phyloP scores from a whole-genome alignment of 2,888 invertebrate species.

The Amphimallon solstitiale region DNA sequence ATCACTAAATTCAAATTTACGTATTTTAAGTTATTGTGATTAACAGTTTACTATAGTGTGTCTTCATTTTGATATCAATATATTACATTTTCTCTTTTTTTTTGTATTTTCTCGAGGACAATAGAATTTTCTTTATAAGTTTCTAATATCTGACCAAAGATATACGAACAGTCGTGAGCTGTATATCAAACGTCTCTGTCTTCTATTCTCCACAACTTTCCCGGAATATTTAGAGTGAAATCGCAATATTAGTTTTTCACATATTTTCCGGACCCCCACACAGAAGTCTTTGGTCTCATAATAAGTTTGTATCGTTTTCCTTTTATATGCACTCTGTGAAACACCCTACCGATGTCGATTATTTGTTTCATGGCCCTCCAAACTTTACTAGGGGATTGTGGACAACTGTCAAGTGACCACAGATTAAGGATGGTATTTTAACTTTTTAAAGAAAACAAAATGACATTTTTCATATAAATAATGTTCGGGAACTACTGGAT shows the following conservation, averaged over 20 bases:
- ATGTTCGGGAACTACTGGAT: background rate
- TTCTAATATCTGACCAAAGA: conserved; percentile 28
- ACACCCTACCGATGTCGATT: conserved; percentile 14
- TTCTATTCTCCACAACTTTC: conserved; percentile 6
- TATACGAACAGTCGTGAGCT: conserved; percentile 19
- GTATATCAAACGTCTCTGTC: conserved; percentile 19
- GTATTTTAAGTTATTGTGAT: too few species aligned
- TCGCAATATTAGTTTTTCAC: conserved; percentile 29
- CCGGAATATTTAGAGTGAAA: conserved; percentile 25
- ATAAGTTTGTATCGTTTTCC: conserved; percentile 25
- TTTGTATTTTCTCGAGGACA: conserved; percentile 5
- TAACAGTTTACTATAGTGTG: background rate
- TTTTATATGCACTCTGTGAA: conserved; percentile 25
- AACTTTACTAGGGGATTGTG: conserved; percentile 7
- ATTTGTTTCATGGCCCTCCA: conserved; percentile 24
- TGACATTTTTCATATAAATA: conserved; percentile 4
- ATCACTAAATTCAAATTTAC: too few species aligned
- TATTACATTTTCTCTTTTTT: conserved; percentile 8
- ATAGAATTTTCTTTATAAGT: conserved; percentile 26
- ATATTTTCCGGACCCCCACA: conserved; percentile 12
- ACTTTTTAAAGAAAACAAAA: conserved; percentile 10
- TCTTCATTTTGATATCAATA: conserved; percentile 8
- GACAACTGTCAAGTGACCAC: conserved; percentile 22
- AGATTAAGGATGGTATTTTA: conserved; percentile 5
- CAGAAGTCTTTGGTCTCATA: conserved; percentile 20